Base-by-base conservation (phyloP, 1,140 invertebrate species). In the Ruditapes philippinarum region DNA sequence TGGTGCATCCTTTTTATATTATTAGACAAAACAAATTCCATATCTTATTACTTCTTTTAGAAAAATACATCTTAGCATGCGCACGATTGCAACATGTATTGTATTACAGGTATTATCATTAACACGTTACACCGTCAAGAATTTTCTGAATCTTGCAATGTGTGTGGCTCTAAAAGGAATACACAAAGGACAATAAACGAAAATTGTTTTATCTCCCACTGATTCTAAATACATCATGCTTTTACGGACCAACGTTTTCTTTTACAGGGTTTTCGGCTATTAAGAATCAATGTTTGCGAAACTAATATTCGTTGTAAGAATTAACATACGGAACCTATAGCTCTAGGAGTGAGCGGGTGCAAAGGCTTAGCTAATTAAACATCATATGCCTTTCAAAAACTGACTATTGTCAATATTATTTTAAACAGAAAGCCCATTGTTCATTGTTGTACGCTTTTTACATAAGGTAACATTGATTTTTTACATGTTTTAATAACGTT, bases 151-250 rank as follows among this genome's bases (percentile, higher is more conserved):
- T 70, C 12, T 70, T 70, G 19, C 65, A n/a, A 70, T 70, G 65
- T 70, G 65, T 70, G 65, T 70, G 65, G 65, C 33, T 19, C 22
- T 36, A 2, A 70, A 70, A 38, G 12, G 57, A 28, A 38, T 25
- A 70, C 17, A 70, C 65, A 70, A 70, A 70, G 65, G 28, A 70
- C 22, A 70, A 70, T 70, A 70, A 70, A 70, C 28, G 65, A 70
- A 70, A 40, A 38, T 70, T 70, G 65, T 70, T 40, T 70, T 36
- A 70, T 70, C 25, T 36, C 65, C 65, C 22, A 25, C 65, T 38
- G 65, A 28, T 70, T 40, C 11, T 40, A 70, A 70, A 36, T 14
- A 38, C 33, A 38, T 70, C 14, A 38, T 19, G 36, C 65, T 31
- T 70, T 70, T 70, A 70, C 65, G 28, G 33, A n/a, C 33, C 14